Conservation (phyloP, 2,113 vertebrate species). For the Lontra canadensis region DNA sequence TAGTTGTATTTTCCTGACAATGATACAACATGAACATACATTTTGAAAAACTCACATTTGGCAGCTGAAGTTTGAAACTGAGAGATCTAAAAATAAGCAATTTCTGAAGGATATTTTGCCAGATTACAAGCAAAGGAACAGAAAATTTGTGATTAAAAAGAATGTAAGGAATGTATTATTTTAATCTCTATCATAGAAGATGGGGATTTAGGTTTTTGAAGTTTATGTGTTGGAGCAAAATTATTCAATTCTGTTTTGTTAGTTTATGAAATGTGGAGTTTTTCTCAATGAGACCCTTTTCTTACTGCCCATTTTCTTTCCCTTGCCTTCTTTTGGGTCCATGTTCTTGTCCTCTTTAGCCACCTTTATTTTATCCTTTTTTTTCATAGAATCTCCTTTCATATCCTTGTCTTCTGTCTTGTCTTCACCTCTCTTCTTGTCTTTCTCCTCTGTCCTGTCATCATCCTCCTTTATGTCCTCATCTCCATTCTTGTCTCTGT, state of each 20-base stretch:
- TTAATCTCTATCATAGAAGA: not conserved
- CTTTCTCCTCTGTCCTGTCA: not conserved
- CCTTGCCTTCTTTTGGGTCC: not conserved
- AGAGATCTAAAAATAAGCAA: not conserved
- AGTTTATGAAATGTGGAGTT: not conserved
- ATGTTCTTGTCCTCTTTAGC: not conserved
- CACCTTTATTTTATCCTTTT: not conserved
- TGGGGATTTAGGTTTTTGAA: not conserved
- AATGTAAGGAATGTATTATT: not conserved
- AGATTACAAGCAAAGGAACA: not conserved
- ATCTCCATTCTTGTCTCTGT: not conserved
- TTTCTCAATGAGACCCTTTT: not conserved
- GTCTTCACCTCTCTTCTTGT: not conserved
- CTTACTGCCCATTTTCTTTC: not conserved
- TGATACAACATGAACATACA: not conserved
- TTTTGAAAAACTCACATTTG: conserved; percentile 30
- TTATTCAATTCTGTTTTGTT: not conserved
- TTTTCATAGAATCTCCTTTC: not conserved
- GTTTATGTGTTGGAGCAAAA: not conserved
- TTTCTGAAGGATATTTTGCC: not conserved
- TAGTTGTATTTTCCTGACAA: not conserved
- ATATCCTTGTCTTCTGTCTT: not conserved
- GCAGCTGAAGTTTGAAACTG: not conserved
- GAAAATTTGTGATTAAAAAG: not conserved
- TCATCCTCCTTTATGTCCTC: not conserved